phyloP scores from a whole-genome alignment of 2,797 vertebrate genomes.

The Hyperoplus lanceolatus region DNA sequence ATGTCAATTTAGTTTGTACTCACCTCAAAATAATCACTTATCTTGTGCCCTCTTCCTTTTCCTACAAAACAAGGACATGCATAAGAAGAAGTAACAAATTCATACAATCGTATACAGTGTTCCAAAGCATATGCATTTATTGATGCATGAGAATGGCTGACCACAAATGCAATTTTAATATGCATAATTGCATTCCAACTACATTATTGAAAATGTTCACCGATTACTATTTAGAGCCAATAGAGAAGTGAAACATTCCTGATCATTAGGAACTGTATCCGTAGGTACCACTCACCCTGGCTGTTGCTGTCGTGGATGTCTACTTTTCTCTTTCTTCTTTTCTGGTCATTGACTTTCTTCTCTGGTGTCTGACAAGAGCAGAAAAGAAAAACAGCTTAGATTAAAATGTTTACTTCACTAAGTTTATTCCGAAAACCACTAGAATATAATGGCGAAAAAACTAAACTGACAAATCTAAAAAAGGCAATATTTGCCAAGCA shows the following conservation, averaged over 20 bases:
- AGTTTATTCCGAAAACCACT: not conserved
- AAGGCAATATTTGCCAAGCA: too few relatives aligned
- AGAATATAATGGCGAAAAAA: not conserved
- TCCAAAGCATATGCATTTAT: not conserved
- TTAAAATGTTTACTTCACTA: not conserved
- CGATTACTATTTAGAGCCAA: not conserved
- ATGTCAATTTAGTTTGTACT: conserved; percentile 62
- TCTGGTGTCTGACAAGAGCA: conserved; percentile 88
- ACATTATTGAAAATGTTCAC: not conserved
- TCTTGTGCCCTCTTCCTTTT: conserved; percentile 96
- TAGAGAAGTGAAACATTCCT: conserved; percentile 1
- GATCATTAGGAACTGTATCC: not conserved
- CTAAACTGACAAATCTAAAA: not conserved
- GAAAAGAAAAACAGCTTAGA: not conserved
- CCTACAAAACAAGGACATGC: conserved; percentile 79
- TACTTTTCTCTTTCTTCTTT: conserved; percentile 95
- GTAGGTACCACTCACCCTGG: conserved; percentile 86
- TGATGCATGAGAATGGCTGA: not conserved
- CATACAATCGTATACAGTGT: not conserved
- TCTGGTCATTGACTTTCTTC: conserved; percentile 95
- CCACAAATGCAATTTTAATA: not conserved
- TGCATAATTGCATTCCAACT: too few relatives aligned
- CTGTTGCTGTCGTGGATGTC: conserved; percentile 93
- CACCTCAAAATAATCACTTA: conserved; percentile 99
- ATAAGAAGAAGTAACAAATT: not conserved